Percentiles rank a stretch among this genome's conserved stretches.
Conservation (phyloP, 2,888 invertebrate species). For the Seira sanloemensis region DNA sequence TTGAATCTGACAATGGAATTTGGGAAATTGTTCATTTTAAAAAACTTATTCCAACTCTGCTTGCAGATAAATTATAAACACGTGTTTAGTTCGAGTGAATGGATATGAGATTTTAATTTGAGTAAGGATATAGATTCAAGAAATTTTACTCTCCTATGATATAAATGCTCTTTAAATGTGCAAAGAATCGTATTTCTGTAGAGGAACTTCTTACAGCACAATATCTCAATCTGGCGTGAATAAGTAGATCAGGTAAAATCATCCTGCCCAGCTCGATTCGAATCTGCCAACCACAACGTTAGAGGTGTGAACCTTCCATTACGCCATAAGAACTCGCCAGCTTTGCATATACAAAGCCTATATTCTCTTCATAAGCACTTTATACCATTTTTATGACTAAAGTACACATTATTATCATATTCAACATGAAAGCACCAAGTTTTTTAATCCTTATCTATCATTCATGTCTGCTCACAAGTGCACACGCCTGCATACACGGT, state of each 20-base stretch:
- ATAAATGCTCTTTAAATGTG: not conserved
- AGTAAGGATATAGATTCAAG: too few relatives aligned
- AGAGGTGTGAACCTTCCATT: slow-evolving; percentile 52
- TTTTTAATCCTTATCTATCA: slow-evolving; percentile 37
- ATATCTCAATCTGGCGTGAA: slow-evolving; percentile 6
- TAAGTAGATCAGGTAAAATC: slow-evolving; percentile 43
- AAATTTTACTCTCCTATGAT: not conserved
- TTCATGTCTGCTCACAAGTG: not conserved
- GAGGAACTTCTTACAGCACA: not conserved
- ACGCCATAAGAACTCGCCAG: not conserved
- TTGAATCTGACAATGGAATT: too few relatives aligned
- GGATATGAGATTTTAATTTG: not conserved
- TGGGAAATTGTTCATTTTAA: too few relatives aligned
- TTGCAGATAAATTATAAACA: too few relatives aligned
- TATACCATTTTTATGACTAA: not conserved
- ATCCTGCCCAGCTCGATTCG: slow-evolving; percentile 35
- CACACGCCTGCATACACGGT: slow-evolving; percentile 20
- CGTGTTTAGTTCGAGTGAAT: not conserved
- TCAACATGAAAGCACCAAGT: not conserved
- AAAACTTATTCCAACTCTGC: too few relatives aligned
- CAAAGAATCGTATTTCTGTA: not conserved
- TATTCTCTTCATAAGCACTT: not conserved
- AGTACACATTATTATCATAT: not conserved
- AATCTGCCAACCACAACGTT: slow-evolving; percentile 46
- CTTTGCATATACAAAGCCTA: not conserved